phyloP scores from a whole-genome alignment of 1,140 invertebrate species.

The Anastrepha ludens region DNA sequence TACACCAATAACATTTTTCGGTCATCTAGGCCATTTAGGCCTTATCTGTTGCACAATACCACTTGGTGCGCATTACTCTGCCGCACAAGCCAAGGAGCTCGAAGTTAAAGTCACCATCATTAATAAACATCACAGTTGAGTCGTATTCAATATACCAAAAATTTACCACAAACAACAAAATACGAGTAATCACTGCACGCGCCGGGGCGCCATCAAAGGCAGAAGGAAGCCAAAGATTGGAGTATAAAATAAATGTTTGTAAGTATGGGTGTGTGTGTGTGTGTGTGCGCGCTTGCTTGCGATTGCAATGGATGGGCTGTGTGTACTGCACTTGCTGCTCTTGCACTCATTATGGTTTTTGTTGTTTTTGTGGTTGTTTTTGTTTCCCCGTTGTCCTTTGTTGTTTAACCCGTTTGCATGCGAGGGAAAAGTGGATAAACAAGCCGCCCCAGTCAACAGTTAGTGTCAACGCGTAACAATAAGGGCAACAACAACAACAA shows the following conservation, averaged over 20 bases:
- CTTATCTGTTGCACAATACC: background rate
- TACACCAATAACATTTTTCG: background rate
- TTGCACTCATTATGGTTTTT: background rate
- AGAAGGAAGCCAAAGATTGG: background rate
- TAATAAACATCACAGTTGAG: constrained; percentile 37
- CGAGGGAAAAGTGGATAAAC: background rate
- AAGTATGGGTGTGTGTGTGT: too few species aligned
- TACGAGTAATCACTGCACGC: constrained; percentile 20
- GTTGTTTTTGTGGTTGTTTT: background rate
- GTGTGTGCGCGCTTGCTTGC: too few species aligned
- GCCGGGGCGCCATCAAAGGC: constrained; percentile 35
- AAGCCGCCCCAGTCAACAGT: background rate
- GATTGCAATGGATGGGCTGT: background rate
- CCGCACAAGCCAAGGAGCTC: background rate
- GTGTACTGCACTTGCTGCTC: background rate
- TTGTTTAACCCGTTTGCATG: background rate
- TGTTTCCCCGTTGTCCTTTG: background rate
- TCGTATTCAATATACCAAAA: constrained; percentile 2
- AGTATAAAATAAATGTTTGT: background rate
- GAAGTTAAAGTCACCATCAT: background rate
- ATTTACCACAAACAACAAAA: constrained; percentile 26
- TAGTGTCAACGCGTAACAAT: constrained; percentile 35
- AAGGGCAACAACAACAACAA: background rate
- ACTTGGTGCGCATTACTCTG: background rate
- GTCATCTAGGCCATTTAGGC: background rate